phyloP scores from a whole-genome alignment of 2,113 vertebrate genomes.

The Sander vitreus region DNA sequence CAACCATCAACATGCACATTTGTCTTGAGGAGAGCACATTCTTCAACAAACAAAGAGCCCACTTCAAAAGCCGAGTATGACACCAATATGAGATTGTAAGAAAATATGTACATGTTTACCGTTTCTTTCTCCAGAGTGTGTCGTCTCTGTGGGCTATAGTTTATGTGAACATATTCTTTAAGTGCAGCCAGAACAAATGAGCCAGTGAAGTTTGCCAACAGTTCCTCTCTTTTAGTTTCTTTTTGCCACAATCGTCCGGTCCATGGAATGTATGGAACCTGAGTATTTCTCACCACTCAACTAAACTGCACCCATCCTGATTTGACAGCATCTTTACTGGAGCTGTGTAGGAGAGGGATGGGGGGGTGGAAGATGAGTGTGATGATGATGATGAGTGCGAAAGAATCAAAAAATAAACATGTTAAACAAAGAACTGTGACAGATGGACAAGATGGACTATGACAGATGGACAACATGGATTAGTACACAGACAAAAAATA shows the following conservation, averaged over 20 bases:
- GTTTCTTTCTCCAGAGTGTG: slow-evolving; percentile 64
- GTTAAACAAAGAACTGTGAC: not conserved
- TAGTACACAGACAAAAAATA: not conserved
- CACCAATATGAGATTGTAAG: slow-evolving; percentile 13
- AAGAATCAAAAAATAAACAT: not conserved
- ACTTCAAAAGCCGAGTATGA: slow-evolving; percentile 59
- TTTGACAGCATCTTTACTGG: slow-evolving; percentile 78
- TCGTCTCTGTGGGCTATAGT: slow-evolving; percentile 39
- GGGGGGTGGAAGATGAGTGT: slow-evolving; percentile 6
- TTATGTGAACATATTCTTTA: slow-evolving; percentile 28
- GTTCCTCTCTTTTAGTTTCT: slow-evolving; percentile 36
- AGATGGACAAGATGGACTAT: not conserved
- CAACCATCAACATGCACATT: not conserved
- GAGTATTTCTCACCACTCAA: slow-evolving; percentile 62
- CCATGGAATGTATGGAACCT: slow-evolving; percentile 78
- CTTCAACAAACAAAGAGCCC: slow-evolving; percentile 26
- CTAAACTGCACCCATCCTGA: slow-evolving; percentile 87
- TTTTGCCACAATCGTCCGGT: slow-evolving; percentile 53
- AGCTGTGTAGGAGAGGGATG: too few species aligned
- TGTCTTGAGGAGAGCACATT: not conserved
- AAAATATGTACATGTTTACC: slow-evolving; percentile 46
- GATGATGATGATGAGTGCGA: slow-evolving; percentile 9
- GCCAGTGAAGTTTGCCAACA: slow-evolving; percentile 38
- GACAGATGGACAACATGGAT: not conserved
- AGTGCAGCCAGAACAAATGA: slow-evolving; percentile 37